Percentiles rank a stretch among this genome's conserved stretches.
Conservation (phyloP, 2,797 vertebrate genomes). For the Manis javanica region DNA sequence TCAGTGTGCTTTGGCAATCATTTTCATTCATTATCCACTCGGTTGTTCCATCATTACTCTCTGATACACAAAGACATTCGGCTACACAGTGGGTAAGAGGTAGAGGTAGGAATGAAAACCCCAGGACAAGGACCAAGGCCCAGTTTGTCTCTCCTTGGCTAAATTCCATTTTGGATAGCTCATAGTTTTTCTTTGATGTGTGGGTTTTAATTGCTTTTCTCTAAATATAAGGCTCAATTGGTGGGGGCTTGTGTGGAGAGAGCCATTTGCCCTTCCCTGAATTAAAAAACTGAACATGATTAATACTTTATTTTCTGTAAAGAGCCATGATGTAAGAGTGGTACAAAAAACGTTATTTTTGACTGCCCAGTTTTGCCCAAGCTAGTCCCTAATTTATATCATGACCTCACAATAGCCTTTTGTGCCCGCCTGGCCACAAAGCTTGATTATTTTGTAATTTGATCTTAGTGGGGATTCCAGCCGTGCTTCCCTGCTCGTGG, state of each 20-base stretch:
- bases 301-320: constrained; percentile 67
- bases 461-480: constrained; percentile 71
- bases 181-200: constrained; percentile 67
- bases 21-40: constrained; percentile 19
- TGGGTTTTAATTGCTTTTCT: constrained; percentile 71
- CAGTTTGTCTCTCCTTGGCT: constrained; percentile 67
- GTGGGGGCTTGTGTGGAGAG: constrained; percentile 17
- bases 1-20: constrained; percentile 19
- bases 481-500: constrained; percentile 32
- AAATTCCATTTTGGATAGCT: constrained; percentile 65
- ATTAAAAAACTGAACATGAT: constrained; percentile 49
- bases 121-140: constrained; percentile 43
- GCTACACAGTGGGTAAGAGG: constrained; percentile 56
- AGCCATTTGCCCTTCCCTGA: constrained; percentile 62
- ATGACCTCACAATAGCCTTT: constrained; percentile 68
- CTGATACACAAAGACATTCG: background rate
- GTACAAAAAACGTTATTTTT: constrained; percentile 55
- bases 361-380: constrained; percentile 45
- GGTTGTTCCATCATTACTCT: background rate
- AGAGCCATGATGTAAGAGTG: constrained; percentile 9
- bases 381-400: constrained; percentile 60
- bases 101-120: constrained; percentile 37
- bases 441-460: constrained; percentile 71
- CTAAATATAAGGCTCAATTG: constrained; percentile 67
- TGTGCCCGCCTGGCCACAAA: constrained; percentile 56